Evolutionary conservation across 2,888 invertebrate genomes (phyloP).

Genomic region (Nebria salina): DNA sequence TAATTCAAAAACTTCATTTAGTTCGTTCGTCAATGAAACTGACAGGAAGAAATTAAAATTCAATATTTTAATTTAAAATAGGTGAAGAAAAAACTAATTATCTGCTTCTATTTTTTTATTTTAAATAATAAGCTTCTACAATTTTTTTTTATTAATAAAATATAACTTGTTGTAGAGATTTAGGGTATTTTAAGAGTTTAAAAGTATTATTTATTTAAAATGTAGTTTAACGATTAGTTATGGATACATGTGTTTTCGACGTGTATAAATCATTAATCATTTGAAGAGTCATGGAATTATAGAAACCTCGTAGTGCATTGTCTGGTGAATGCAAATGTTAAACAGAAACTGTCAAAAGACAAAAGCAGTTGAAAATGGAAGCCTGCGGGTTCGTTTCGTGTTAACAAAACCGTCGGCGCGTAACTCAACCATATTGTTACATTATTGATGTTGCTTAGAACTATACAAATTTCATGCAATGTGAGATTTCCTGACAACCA

Average conservation of each 20-base stretch:
- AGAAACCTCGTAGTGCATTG: not conserved
- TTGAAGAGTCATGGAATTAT: not conserved
- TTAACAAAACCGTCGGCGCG: not conserved
- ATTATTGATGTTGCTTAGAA: not conserved
- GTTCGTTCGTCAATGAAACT: not conserved
- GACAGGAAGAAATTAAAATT: not conserved
- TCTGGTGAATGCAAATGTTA: slow-evolving; percentile 25
- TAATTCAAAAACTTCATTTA: not conserved
- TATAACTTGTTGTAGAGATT: not conserved
- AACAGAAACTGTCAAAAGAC: slow-evolving; percentile 31
- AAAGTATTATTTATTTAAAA: not conserved
- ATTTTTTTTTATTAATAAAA: too few relatives aligned
- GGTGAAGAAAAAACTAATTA: not conserved
- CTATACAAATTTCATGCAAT: not conserved
- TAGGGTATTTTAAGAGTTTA: not conserved
- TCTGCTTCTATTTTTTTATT: not conserved
- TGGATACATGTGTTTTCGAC: not conserved
- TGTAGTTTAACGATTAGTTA: not conserved
- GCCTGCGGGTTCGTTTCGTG: slow-evolving; percentile 19
- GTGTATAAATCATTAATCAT: not conserved
- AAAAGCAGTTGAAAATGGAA: slow-evolving; percentile 31
- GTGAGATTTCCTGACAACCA: not conserved
- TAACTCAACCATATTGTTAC: not conserved
- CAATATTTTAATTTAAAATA: not conserved
- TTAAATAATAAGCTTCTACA: not conserved